Evolutionary conservation across 2,888 invertebrate species (phyloP).

Genomic region (Tribolium freemani): DNA sequence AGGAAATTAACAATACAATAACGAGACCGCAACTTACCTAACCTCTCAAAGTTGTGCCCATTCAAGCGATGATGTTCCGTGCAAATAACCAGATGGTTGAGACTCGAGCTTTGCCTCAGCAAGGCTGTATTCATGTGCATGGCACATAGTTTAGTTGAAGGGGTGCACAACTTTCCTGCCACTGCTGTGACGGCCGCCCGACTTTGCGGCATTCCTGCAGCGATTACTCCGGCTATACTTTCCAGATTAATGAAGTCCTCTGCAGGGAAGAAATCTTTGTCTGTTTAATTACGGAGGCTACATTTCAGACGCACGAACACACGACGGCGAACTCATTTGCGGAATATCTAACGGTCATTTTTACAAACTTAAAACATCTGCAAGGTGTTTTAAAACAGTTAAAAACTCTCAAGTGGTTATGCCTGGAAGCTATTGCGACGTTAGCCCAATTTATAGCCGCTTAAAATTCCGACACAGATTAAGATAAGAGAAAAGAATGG

Average conservation of each 20-base stretch:
- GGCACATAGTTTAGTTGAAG: conserved; percentile 46
- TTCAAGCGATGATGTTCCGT: conserved; percentile 50
- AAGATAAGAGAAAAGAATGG: neutral
- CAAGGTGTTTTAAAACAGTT: conserved; percentile 4
- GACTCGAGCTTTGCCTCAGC: conserved; percentile 42
- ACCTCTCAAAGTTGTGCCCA: conserved; percentile 52
- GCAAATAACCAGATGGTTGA: conserved; percentile 54
- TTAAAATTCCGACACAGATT: neutral
- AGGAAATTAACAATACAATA: conserved; percentile 52
- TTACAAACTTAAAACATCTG: neutral
- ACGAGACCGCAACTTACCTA: conserved; percentile 53
- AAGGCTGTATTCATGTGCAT: conserved; percentile 44
- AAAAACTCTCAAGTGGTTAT: neutral
- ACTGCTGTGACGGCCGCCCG: conserved; percentile 40
- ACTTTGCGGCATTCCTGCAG: conserved; percentile 48
- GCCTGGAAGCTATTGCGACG: neutral
- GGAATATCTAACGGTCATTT: conserved; percentile 9
- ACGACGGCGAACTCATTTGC: neutral
- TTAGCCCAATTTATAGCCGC: neutral
- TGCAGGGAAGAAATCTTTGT: conserved; percentile 45
- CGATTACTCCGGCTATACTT: conserved; percentile 47
- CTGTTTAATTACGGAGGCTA: conserved; percentile 40
- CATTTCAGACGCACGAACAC: conserved; percentile 23
- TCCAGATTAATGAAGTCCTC: conserved; percentile 48
- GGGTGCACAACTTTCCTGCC: conserved; percentile 41